Conservation (phyloP, 2,797 vertebrate genomes). For the Phrynocephalus guinanensis region DNA sequence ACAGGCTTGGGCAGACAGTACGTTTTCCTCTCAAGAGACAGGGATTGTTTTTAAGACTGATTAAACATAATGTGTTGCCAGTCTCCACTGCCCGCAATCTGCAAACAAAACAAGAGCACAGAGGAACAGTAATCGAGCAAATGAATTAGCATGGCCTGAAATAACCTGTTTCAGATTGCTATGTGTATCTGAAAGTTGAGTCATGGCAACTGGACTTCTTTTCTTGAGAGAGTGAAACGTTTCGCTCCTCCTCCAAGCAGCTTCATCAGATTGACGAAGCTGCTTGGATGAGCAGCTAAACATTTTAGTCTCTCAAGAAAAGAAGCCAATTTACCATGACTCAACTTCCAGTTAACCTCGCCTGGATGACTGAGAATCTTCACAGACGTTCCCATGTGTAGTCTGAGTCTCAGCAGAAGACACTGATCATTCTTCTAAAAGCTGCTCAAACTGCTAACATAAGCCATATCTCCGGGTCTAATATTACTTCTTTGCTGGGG, state of each 20-base stretch:
- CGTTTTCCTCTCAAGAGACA: background rate
- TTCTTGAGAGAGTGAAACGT: no score
- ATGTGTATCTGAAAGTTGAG: background rate
- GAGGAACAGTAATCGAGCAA: constrained; percentile 57
- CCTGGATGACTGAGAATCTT: no score
- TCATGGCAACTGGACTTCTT: no score
- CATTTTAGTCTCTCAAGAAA: no score
- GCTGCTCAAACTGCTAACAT: background rate
- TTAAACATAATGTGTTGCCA: rapidly evolving
- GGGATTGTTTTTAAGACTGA: background rate
- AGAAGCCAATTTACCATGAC: no score
- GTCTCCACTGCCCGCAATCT: rapidly evolving
- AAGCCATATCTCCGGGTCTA: no score
- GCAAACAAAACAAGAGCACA: constrained; percentile 36
- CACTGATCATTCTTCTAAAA: background rate
- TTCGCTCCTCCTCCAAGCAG: no score
- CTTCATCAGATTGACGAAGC: no score
- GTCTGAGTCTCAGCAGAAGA: background rate
- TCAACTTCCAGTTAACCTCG: no score
- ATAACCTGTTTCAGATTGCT: constrained; percentile 54
- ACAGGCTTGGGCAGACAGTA: constrained; percentile 30
- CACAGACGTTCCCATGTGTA: constrained; percentile 39
- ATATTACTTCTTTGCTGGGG: background rate
- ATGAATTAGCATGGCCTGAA: constrained; percentile 60
- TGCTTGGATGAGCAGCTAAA: no score